These are phyloP conservation scores for Lepidocyrtinus sp. DNA, from an alignment of 2,888 invertebrate species.

Conservation along the genomic window DNA sequence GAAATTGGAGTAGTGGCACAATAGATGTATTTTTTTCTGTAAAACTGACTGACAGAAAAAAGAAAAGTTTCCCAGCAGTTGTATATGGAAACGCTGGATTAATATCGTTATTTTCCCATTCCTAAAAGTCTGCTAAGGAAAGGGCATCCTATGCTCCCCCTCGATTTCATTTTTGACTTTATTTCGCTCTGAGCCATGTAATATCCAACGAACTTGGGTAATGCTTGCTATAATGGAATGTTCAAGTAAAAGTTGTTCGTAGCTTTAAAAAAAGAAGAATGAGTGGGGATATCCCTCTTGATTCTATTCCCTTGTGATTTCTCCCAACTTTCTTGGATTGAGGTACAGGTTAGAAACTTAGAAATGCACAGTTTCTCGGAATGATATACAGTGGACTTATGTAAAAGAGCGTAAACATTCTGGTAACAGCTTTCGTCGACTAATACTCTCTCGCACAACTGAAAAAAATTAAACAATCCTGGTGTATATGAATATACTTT, in stretches of 20 bases:
- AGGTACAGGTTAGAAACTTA: background rate
- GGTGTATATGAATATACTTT: background rate
- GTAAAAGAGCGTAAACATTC: background rate
- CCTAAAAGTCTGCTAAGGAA: background rate
- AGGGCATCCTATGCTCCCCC: background rate
- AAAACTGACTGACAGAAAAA: background rate
- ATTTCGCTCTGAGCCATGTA: background rate
- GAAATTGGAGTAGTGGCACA: background rate
- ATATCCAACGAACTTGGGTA: background rate
- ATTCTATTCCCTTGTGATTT: background rate
- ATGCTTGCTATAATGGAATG: background rate
- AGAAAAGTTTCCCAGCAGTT: background rate
- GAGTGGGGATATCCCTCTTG: background rate
- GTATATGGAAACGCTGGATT: background rate
- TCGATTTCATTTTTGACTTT: background rate
- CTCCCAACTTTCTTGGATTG: background rate
- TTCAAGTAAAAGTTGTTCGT: background rate
- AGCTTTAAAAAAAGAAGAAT: background rate
- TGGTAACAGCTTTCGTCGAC: background rate
- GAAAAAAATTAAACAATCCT: background rate
- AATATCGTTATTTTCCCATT: background rate
- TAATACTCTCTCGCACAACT: background rate
- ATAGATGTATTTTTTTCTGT: background rate
- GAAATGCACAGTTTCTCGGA: background rate
- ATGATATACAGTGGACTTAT: background rate